Evolutionary conservation across 2,113 vertebrate species (phyloP), one percentile per base, ranked within the genome.

Genomic region (Phalacrocorax brasilianus): DNA sequence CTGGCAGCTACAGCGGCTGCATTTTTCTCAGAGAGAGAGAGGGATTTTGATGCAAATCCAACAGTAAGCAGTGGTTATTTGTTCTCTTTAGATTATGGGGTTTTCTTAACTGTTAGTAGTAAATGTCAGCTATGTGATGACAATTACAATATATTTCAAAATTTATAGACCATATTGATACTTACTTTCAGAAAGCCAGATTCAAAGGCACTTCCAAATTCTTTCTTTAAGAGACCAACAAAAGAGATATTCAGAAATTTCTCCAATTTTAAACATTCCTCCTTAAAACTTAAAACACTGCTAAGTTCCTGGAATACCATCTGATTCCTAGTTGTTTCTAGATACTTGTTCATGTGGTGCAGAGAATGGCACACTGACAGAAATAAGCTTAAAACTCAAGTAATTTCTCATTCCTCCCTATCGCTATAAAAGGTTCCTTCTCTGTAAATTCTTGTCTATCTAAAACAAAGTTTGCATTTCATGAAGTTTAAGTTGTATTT

Each of bases 1-100:
- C 94, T 97, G 95, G 95, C 95, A 97, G 89, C 84, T 73, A 82
- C 81, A 78, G 78, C 40, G 11, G 71, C 91, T 96, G 89, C 94
- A 94, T 96, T 96, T 73, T 93, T 95, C 82, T 72, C 38, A 75
- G 52, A 72, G 47, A 79, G 65, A 83, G 66, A 67, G 47, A 61
- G 59, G 33, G 77, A 87, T 91, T 95, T 95, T 95, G 95, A 92
- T 92, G 87, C 12, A 38, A 63, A 62, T 93, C 93, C 94, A 95
- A 91, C 80, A 96, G 62, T 76, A 88, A 96, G 94, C 89, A 91
- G 84, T 42, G 73, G 95, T 91, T 93, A 94, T 82, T 95, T 87
- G 49, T 91, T 88, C 93, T 88, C 87, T 87, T 78, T 40, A 94
- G 62, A 94, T 66, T 40, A 10, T 35, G 35, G 30, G 30, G 16